phyloP scores from a whole-genome alignment of 2,888 invertebrate species.

The Cyaniris semiargus region DNA sequence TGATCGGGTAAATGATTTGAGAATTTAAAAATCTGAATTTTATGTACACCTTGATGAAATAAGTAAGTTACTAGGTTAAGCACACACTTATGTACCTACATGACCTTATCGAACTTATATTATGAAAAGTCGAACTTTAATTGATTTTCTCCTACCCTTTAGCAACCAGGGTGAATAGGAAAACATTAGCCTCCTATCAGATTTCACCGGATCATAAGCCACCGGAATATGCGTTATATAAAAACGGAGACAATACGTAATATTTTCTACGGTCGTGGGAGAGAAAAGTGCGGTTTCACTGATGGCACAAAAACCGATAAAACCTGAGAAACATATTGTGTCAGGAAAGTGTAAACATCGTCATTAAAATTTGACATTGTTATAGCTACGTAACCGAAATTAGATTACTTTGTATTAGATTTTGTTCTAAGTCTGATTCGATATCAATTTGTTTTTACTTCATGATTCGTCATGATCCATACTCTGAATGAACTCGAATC shows the following conservation, averaged over 20 bases:
- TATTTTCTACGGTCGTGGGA: conserved; percentile 67
- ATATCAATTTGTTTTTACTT: too few species aligned
- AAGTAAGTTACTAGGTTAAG: too few species aligned
- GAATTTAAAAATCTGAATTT: too few species aligned
- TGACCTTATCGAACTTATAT: too few species aligned
- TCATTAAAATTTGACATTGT: conserved; percentile 39
- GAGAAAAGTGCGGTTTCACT: conserved; percentile 68
- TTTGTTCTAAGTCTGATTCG: neutral
- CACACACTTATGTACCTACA: too few species aligned
- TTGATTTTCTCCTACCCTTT: neutral
- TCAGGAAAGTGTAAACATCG: conserved; percentile 54
- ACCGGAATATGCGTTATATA: conserved; percentile 32
- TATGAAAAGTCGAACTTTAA: neutral
- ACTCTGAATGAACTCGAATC: too few species aligned
- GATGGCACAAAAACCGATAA: conserved; percentile 58
- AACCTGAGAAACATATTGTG: conserved; percentile 59
- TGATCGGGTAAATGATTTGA: too few species aligned
- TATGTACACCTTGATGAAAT: too few species aligned
- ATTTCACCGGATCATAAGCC: conserved; percentile 27
- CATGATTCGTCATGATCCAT: too few species aligned
- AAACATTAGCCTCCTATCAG: neutral
- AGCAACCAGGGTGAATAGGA: neutral
- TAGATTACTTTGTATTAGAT: neutral
- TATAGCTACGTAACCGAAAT: neutral
- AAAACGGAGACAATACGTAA: conserved; percentile 48